phyloP scores from a whole-genome alignment of 2,888 invertebrate species.

The Lasius platythorax region DNA sequence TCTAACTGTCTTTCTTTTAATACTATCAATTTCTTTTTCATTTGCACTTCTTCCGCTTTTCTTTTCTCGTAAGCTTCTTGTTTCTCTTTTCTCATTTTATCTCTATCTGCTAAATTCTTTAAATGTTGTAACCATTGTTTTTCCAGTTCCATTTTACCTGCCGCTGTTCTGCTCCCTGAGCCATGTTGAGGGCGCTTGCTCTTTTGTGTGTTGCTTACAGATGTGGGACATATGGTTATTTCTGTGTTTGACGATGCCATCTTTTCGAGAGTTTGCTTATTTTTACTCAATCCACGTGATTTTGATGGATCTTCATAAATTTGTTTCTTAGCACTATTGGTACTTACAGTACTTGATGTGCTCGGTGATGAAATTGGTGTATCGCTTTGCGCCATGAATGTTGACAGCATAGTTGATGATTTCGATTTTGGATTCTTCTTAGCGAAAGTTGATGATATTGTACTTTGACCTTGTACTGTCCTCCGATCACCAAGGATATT shows the following conservation, averaged over 20 bases:
- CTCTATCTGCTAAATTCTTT: background rate
- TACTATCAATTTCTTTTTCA: conserved; percentile 16
- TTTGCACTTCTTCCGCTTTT: conserved; percentile 4
- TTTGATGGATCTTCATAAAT: conserved; percentile 1
- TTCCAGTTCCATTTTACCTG: background rate
- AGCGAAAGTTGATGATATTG: conserved; percentile 23
- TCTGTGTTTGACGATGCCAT: background rate
- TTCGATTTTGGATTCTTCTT: conserved; percentile 15
- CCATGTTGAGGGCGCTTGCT: conserved; percentile 4
- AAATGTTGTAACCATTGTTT: conserved; percentile 12
- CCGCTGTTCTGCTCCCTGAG: background rate
- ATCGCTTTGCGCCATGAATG: background rate
- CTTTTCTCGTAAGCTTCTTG: conserved; percentile 15
- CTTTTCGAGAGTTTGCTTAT: conserved; percentile 15
- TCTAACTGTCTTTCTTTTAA: conserved; percentile 23
- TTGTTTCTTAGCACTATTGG: background rate
- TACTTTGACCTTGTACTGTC: conserved; percentile 14
- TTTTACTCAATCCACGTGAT: background rate
- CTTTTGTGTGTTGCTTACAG: background rate
- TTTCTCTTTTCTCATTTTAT: background rate
- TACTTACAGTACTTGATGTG: conserved; percentile 27
- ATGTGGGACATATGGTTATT: background rate
- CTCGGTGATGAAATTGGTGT: background rate
- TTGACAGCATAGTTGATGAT: conserved; percentile 13
- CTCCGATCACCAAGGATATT: conserved; percentile 29